These are phyloP conservation scores for Propsilocerus akamusi DNA, from an alignment of 1,140 invertebrate genomes.

Conservation along the genomic window DNA sequence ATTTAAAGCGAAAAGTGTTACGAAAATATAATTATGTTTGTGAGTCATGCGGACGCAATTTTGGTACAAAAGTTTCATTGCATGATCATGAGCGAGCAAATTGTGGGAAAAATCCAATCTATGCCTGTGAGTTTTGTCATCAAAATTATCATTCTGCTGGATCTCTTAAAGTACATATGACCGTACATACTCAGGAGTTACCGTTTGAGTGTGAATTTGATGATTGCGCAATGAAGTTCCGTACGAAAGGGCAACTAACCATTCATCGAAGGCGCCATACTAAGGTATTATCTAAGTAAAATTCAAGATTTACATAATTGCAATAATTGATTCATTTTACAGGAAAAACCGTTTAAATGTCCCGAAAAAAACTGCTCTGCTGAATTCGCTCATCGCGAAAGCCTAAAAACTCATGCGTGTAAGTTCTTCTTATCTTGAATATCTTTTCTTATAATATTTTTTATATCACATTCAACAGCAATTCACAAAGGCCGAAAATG, in stretches of 20 bases:
- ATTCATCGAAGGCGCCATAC: slow-evolving; percentile 51
- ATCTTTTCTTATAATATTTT: not conserved
- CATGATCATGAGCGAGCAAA: slow-evolving; percentile 22
- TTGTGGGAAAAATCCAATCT: slow-evolving; percentile 20
- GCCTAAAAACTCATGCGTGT: slow-evolving; percentile 14
- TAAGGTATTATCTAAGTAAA: slow-evolving; percentile 40
- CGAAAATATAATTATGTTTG: slow-evolving; percentile 22
- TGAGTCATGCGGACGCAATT: slow-evolving; percentile 25
- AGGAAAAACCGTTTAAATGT: slow-evolving; percentile 7
- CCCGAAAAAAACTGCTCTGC: not conserved
- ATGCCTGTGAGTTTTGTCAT: slow-evolving; percentile 15
- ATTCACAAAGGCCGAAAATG: slow-evolving; percentile 18
- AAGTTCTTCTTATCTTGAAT: slow-evolving; percentile 11
- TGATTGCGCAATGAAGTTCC: slow-evolving; percentile 25
- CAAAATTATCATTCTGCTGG: slow-evolving; percentile 10
- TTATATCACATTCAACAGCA: slow-evolving; percentile 5
- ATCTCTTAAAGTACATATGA: slow-evolving; percentile 21
- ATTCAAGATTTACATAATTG: slow-evolving; percentile 8
- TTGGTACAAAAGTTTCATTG: slow-evolving; percentile 20
- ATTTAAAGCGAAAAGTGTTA: slow-evolving; percentile 15
- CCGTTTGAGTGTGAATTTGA: slow-evolving; percentile 18
- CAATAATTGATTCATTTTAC: not conserved
- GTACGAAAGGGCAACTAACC: slow-evolving; percentile 38
- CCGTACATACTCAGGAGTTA: slow-evolving; percentile 21
- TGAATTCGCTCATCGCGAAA: slow-evolving; percentile 18